A percentile compares a stretch with the other conserved stretches of the same genome.
phyloP scores from a whole-genome alignment of 2,113 vertebrate genomes.

The Cyprinodon brontotheroides region DNA sequence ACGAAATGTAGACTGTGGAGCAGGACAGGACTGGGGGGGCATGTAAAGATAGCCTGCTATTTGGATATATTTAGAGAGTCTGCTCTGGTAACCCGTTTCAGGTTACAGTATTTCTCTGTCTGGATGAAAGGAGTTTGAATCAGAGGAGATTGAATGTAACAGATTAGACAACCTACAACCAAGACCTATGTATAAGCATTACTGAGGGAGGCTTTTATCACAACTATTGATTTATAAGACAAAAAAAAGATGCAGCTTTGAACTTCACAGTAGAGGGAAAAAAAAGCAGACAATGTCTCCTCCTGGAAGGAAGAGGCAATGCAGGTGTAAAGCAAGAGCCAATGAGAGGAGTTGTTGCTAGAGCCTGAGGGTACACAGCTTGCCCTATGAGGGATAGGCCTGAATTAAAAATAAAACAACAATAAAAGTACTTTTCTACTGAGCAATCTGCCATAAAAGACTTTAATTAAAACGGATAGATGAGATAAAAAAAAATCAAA shows the following conservation, averaged over 20 bases:
- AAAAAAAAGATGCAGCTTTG: neutral
- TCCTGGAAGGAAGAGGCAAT: conserved; percentile 51
- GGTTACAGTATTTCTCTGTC: conserved; percentile 42
- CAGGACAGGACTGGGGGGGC: conserved; percentile 61
- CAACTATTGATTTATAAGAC: neutral
- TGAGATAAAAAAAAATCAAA: neutral
- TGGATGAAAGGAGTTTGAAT: conserved; percentile 29
- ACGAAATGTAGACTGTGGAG: conserved; percentile 67
- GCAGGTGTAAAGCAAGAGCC: conserved; percentile 44
- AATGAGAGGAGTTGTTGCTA: conserved; percentile 73
- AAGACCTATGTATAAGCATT: neutral
- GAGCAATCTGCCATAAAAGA: conserved; percentile 2
- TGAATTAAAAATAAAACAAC: neutral
- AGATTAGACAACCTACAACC: neutral
- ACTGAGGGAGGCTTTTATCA: conserved; percentile 3
- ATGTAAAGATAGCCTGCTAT: conserved; percentile 71
- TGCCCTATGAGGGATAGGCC: conserved; percentile 28
- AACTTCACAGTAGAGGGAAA: neutral
- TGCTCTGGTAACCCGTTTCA: conserved; percentile 61
- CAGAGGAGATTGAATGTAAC: neutral
- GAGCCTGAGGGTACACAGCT: too few species aligned
- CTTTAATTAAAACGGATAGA: neutral
- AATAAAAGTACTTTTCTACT: neutral
- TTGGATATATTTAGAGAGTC: conserved; percentile 69
- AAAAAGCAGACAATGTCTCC: conserved; percentile 64